These are phyloP conservation scores for Actias luna DNA, from an alignment of 2,888 invertebrate genomes.

Conservation along the genomic window DNA sequence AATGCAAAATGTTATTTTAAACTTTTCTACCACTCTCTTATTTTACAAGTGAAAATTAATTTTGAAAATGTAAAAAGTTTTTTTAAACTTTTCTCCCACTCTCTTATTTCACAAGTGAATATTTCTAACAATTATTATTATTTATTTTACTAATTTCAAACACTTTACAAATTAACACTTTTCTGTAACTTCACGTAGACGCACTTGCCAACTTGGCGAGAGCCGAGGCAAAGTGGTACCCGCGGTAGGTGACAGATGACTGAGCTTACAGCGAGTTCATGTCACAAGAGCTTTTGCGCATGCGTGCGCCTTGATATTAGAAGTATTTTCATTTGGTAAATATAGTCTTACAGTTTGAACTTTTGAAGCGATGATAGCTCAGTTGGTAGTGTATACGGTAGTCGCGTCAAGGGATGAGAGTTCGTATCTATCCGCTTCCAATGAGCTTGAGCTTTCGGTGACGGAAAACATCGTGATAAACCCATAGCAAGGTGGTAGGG, in stretches of 20 bases:
- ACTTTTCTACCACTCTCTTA: no score
- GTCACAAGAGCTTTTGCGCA: not conserved
- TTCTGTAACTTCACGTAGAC: not conserved
- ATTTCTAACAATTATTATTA: not conserved
- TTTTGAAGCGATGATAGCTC: no score
- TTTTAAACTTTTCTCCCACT: not conserved
- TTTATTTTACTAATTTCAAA: not conserved
- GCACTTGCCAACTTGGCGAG: not conserved
- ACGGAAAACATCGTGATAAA: no score
- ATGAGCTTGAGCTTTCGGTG: no score
- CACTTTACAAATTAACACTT: not conserved
- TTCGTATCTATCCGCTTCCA: no score
- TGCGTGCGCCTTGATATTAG: not conserved
- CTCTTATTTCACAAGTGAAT: not conserved
- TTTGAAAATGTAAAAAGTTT: not conserved
- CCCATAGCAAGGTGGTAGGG: no score
- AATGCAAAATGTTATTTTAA: not conserved
- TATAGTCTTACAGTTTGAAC: not conserved
- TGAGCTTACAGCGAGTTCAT: constrained; percentile 4
- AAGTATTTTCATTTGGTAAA: not conserved
- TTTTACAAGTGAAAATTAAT: not conserved
- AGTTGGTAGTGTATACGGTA: no score
- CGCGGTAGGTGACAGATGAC: not conserved
- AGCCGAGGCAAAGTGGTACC: not conserved
- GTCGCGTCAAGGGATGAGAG: not conserved